Conservation (phyloP, 2,113 vertebrate genomes). For the Seriola aureovittata region DNA sequence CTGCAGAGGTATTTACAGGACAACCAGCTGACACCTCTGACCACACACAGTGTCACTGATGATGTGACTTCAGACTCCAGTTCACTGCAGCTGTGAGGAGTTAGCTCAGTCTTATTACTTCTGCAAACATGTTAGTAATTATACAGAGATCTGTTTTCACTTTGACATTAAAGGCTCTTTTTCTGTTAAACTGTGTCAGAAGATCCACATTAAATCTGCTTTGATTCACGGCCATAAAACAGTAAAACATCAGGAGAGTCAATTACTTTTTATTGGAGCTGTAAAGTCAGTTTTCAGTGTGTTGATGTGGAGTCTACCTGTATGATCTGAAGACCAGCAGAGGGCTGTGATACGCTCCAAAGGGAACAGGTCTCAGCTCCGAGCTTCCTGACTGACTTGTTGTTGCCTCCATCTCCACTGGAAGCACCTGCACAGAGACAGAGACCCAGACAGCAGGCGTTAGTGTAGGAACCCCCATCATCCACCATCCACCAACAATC, state of each 20-base stretch:
- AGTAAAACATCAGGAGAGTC: not conserved
- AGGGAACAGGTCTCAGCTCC: constrained; percentile 87
- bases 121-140: not conserved
- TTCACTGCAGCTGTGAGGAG: not conserved
- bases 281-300: not conserved
- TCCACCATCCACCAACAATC: no score
- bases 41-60: no score
- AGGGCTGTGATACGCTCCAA: constrained; percentile 92
- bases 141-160: not conserved
- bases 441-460: not conserved
- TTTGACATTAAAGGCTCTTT: not conserved
- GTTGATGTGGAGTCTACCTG: constrained; percentile 84
- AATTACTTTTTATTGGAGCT: not conserved
- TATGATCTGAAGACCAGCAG: constrained; percentile 95
- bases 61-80: not conserved
- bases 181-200: not conserved
- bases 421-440: constrained; percentile 82
- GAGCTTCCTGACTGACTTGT: constrained; percentile 74
- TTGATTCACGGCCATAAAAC: not conserved
- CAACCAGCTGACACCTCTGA: no score
- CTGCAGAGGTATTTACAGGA: no score
- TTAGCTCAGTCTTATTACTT: not conserved
- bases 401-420: constrained; percentile 86
- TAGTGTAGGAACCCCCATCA: no score
- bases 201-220: not conserved